Percentiles rank a stretch among this genome's conserved stretches.
Conservation (phyloP, 2,797 vertebrate genomes). For the Eptatretus atami region DNA sequence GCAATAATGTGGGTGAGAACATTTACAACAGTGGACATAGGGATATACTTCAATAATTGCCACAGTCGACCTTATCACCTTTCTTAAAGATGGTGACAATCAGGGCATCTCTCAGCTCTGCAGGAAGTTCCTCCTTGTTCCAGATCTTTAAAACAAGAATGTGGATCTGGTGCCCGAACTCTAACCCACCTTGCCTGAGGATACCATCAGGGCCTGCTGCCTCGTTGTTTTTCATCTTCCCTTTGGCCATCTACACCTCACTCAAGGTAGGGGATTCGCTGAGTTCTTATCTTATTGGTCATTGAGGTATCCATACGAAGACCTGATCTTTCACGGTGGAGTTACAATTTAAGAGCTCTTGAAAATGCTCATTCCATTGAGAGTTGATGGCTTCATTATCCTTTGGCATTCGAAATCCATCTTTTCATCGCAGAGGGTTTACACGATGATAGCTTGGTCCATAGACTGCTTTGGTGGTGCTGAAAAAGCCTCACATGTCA, state of each 20-base stretch:
- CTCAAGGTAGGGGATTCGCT: not conserved
- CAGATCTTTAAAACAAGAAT: not conserved
- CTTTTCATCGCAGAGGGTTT: not conserved
- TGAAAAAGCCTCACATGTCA: not conserved
- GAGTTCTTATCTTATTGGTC: not conserved
- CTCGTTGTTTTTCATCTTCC: not conserved
- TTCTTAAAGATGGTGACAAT: not conserved
- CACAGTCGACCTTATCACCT: not conserved
- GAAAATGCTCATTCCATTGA: not conserved
- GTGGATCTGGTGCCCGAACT: not conserved
- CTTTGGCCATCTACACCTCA: not conserved
- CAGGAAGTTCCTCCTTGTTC: not conserved
- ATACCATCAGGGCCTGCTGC: not conserved
- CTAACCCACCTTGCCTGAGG: not conserved
- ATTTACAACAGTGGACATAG: not conserved
- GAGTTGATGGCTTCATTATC: not conserved
- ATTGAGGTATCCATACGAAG: not conserved
- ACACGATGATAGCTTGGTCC: not conserved
- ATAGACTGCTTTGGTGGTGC: not conserved
- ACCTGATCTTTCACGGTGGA: not conserved
- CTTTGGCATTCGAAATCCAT: not conserved
- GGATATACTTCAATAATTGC: not conserved
- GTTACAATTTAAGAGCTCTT: not conserved
- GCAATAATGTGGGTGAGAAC: not conserved
- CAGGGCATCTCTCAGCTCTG: not conserved